These are phyloP conservation scores for Drosophila anomalata DNA, from an alignment of 2,888 invertebrate genomes.

Conservation along the genomic window DNA sequence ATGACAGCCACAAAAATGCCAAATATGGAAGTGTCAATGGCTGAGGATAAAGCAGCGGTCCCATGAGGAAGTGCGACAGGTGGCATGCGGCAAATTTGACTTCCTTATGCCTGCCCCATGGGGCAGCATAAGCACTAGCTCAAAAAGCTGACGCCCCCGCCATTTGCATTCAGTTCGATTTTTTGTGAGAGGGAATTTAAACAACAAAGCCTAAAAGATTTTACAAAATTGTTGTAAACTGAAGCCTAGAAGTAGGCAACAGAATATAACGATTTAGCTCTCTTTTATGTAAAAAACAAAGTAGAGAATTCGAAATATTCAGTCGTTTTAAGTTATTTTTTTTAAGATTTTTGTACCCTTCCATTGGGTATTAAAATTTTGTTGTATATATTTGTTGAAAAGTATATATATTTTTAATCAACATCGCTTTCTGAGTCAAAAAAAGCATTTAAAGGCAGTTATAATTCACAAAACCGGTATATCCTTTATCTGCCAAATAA, in stretches of 20 bases:
- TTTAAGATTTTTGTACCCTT: too few relatives aligned
- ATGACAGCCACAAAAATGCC: constrained; percentile 48
- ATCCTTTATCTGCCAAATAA: too few relatives aligned
- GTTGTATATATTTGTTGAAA: too few relatives aligned
- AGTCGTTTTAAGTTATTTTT: too few relatives aligned
- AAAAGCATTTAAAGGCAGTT: too few relatives aligned
- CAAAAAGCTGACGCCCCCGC: not conserved
- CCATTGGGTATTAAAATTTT: too few relatives aligned
- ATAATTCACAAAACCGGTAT: too few relatives aligned
- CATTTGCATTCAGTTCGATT: not conserved
- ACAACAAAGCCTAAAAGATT: constrained; percentile 18
- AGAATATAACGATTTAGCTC: not conserved
- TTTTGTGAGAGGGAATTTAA: not conserved
- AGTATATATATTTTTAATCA: too few relatives aligned
- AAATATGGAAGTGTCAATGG: constrained; percentile 34
- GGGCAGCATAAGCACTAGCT: constrained; percentile 42
- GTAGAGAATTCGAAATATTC: too few relatives aligned
- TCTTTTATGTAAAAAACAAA: not conserved
- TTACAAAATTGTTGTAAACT: not conserved
- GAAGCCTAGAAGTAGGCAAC: constrained; percentile 1
- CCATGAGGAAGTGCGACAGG: constrained; percentile 65
- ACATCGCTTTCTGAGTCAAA: too few relatives aligned
- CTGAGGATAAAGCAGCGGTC: constrained; percentile 24
- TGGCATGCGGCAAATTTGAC: constrained; percentile 50
- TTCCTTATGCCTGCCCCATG: constrained; percentile 67